Evolutionary conservation across 2,888 invertebrate genomes (phyloP), one percentile per base, ranked within the genome.

Genomic region (Eristalis intricaria): DNA sequence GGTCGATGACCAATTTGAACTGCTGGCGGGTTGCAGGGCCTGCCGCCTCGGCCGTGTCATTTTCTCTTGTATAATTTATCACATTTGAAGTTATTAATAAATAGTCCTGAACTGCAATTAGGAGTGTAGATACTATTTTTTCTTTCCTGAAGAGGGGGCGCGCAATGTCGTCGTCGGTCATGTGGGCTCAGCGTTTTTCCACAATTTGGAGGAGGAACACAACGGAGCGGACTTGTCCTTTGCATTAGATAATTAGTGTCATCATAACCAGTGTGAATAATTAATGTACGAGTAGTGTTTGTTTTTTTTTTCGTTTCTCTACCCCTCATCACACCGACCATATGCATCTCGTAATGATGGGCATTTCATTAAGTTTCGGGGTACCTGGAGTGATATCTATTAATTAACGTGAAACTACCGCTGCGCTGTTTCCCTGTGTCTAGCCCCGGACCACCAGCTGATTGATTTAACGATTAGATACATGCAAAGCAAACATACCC

Each of bases 201-300:
- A 77, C 69, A 60, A 3, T 35, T 79, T 29, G 65, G 64, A 11
- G 32, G 38, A 64, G 68, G 10, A 10, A 8, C 4, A 70, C 68
- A 66, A 13, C 0, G 22, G 22, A 29, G n/a, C 1, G 15, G 29
- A 35, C 60, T 56, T 82, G 73, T 78, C 82, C 77, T 70, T 69
- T 70, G 61, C 74, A 78, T 85, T 85, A 77, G 76, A 86, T 86
- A 86, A 83, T 86, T 86, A 86, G 86, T 86, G 86, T 86, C 86
- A 86, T 86, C 86, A 86, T 86, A 82, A 75, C 70, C 78, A 19
- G 74, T 75, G 78, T 86, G 74, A 86, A 86, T 86, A 82, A 86
- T 78, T 74, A 74, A 86, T 83, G 82, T 74, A 70, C 23, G 60
- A 65, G 64, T 43, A 68, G 26, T 61, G 61, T 69, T 23, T 80